These are phyloP conservation scores for Unio pictorum DNA, from an alignment of 2,888 invertebrate species.

Conservation along the genomic window DNA sequence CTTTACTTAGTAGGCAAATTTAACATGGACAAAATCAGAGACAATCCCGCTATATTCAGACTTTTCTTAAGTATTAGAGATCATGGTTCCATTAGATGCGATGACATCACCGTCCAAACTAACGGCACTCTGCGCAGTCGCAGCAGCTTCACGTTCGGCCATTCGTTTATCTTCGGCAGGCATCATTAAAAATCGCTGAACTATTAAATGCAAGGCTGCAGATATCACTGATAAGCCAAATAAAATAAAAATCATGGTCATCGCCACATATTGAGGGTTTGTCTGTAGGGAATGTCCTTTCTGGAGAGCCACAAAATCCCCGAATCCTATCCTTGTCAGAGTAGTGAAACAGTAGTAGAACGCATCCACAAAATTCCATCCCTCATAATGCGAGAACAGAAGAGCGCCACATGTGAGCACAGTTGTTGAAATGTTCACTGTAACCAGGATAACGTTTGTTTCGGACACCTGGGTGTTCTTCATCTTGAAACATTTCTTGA, in stretches of 20 bases:
- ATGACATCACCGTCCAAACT: conserved; percentile 97
- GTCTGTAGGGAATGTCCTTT: conserved; percentile 94
- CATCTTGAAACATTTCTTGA: conserved; percentile 89
- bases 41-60: conserved; percentile 79
- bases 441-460: conserved; percentile 91
- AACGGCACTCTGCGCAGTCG: conserved; percentile 95
- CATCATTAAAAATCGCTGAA: conserved; percentile 95
- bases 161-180: conserved; percentile 98
- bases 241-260: conserved; percentile 97
- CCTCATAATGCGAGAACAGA: conserved; percentile 94
- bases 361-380: conserved; percentile 90
- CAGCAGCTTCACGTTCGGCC: conserved; percentile 92
- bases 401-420: conserved; percentile 96
- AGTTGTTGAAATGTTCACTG: conserved; percentile 85
- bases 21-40: conserved; percentile 88
- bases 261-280: conserved; percentile 96
- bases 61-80: conserved; percentile 71
- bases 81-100: conserved; percentile 73
- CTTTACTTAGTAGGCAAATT: conserved; percentile 56
- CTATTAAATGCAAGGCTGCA: conserved; percentile 96
- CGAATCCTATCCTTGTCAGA: conserved; percentile 96
- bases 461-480: conserved; percentile 83
- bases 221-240: conserved; percentile 99
- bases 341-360: conserved; percentile 99
- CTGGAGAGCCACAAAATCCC: conserved; percentile 98